These are phyloP conservation scores for Agrotis clavis DNA, from an alignment of 2,888 invertebrate genomes.

Conservation along the genomic window DNA sequence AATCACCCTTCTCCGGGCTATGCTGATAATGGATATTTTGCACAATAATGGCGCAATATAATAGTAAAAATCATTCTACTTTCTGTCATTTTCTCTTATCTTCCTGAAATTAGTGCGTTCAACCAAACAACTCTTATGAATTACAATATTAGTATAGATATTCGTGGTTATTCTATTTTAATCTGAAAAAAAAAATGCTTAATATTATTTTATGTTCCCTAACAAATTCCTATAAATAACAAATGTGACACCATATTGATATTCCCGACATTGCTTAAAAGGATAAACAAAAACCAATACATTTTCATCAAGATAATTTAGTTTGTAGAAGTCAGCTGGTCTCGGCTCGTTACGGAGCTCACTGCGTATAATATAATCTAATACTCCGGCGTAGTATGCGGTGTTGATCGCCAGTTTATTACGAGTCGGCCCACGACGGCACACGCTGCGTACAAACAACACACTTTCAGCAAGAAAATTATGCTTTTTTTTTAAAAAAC, in stretches of 20 bases:
- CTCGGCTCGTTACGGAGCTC: constrained; percentile 71
- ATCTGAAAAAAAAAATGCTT: too few relatives aligned
- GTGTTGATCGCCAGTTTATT: constrained; percentile 70
- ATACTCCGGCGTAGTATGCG: constrained; percentile 66
- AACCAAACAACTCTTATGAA: too few relatives aligned
- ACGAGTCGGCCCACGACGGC: constrained; percentile 41
- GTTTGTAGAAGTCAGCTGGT: constrained; percentile 70
- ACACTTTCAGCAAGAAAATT: background rate
- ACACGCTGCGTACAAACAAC: constrained; percentile 34
- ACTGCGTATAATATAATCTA: constrained; percentile 73
- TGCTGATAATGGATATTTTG: too few relatives aligned
- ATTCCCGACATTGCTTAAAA: constrained; percentile 60
- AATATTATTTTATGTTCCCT: too few relatives aligned
- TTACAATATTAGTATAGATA: too few relatives aligned
- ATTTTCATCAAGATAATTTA: constrained; percentile 75
- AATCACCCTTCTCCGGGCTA: too few relatives aligned
- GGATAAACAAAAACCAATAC: constrained; percentile 69
- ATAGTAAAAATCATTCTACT: too few relatives aligned
- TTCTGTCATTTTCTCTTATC: too few relatives aligned
- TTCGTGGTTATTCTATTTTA: too few relatives aligned
- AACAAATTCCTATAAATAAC: constrained; percentile 18
- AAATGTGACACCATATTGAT: constrained; percentile 38
- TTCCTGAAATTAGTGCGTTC: too few relatives aligned
- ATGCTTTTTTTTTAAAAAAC: constrained; percentile 7
- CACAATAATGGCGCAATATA: too few relatives aligned